Evolutionary conservation across 2,888 invertebrate species (phyloP), one percentile per base, ranked within the genome.

Genomic region (Pteria penguin): DNA sequence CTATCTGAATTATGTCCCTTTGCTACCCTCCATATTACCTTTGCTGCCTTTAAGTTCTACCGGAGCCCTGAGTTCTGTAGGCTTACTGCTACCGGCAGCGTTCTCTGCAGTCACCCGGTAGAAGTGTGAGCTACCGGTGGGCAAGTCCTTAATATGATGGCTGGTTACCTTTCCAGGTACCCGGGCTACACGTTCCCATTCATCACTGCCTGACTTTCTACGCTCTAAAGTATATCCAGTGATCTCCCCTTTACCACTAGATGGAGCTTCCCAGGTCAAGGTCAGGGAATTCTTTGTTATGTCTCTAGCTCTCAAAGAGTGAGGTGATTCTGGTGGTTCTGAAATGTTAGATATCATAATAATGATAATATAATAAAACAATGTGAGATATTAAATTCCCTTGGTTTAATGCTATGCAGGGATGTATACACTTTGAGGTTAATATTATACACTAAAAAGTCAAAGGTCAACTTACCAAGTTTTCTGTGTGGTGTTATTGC

Each of bases 61-160:
- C 27, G 90, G 86, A 26, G 84, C 83, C 52, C 83, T 83, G 33
- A 91, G 80, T 73, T 90, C 89, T 52, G 86, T 82, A 22, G 89
- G 89, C 62, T 83, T 82, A 70, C 91, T 88, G 26, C 81, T 60
- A 18, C 90, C 91, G 18, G 89, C 88, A n/a, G 90, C 87, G 80
- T 97, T 98, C 85, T 95, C 95, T 0, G 97, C 97, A 86, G 95
- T 94, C 11, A 97, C 94, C 77, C 97, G 94, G 94, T 97, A 97
- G 93, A 95, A 94, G 90, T 97, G 97, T n/a, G 87, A 82, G 14
- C 79, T 89, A 95, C 88, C 89, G 57, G 85, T 82, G 45, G 84
- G 83, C 22, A 90, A 78, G 54, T 84, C 84, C 11, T 83, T 84
- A 22, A 90, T 79, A 69, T 85, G 79, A 63, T 85, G 83, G 58